Base-by-base conservation (phyloP, 1,140 invertebrate genomes). In the Luehdorfia chinensis region DNA sequence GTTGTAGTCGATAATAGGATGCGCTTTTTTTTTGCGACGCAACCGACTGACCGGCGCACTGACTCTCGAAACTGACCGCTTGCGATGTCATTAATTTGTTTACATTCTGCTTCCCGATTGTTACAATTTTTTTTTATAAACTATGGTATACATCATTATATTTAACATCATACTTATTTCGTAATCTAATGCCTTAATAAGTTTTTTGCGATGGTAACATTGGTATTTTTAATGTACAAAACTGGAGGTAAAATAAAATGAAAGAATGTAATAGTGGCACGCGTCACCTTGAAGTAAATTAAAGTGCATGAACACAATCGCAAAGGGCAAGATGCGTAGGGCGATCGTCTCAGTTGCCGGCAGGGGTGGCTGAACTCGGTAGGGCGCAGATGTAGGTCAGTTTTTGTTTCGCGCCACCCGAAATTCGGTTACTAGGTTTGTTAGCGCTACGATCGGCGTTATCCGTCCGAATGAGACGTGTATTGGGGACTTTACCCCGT, bases 1-100 rank as follows among this genome's bases (percentile, higher is more conserved):
- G 77, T 85, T 84, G 79, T 80, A 86, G 74, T 86, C 81, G 79
- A 86, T 86, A 86, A 86, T 86, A 77, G 77, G 78, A 86, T 86
- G 81, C 81, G 77, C 76, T 84, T 85, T 86, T 63, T 55, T 80
- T 84, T 81, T 76, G 70, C 72, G 64, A 55, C 68, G 74, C 72
- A 64, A 81, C 78, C 75, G 32, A 34, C 50, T 41, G 50, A 36
- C 43, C 13, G 76, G 74, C 73, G 69, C 66, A 47, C 69, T 67
- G 67, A 49, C 63, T 60, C 59, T 54, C 30, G 46, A 43, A 36
- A 36, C 49, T 44, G 50, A 37, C 39, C 34, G 49, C 14, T 60
- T 47, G 50, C 45, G 46, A 37, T 61, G 59, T 46, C 55, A 45
- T 57, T 50, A 56, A 64, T 59, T 67, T 75, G 70, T 80, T 80